Evolutionary conservation across 2,888 invertebrate genomes (phyloP).

Genomic region (Geotrupes spiniger): DNA sequence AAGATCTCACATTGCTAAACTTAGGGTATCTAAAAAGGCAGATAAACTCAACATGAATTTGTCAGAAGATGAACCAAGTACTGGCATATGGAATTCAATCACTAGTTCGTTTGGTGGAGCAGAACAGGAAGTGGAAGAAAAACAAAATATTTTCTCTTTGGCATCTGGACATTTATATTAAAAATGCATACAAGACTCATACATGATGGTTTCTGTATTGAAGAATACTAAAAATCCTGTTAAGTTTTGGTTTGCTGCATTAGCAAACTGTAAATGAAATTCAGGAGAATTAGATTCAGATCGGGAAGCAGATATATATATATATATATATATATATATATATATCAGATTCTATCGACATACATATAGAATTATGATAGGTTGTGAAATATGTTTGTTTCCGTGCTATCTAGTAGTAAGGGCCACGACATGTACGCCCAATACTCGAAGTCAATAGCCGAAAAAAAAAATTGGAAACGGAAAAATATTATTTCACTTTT

Average conservation of each 20-base stretch:
- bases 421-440: too few relatives aligned
- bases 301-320: slow-evolving; percentile 29
- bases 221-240: slow-evolving; percentile 95
- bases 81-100: slow-evolving; percentile 92
- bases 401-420: too few relatives aligned
- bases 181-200: slow-evolving; percentile 87
- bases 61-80: slow-evolving; percentile 71
- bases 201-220: slow-evolving; percentile 98
- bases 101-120: slow-evolving; percentile 69
- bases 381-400: slow-evolving; percentile 4
- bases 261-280: slow-evolving; percentile 96
- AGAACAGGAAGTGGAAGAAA: slow-evolving; percentile 69
- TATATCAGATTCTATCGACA: slow-evolving; percentile 41
- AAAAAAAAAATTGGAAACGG: too few relatives aligned
- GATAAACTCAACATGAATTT: slow-evolving; percentile 86
- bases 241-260: slow-evolving; percentile 99
- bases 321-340: slow-evolving; percentile 7
- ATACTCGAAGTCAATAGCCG: too few relatives aligned
- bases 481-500: too few relatives aligned
- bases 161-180: slow-evolving; percentile 99
- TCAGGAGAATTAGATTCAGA: slow-evolving; percentile 47
- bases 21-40: slow-evolving; percentile 87
- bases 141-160: slow-evolving; percentile 95
- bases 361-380: slow-evolving; percentile 46
- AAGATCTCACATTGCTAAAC: slow-evolving; percentile 86